Evolutionary conservation across 1,140 invertebrate species (phyloP).

Genomic region (Cyclina sinensis): DNA sequence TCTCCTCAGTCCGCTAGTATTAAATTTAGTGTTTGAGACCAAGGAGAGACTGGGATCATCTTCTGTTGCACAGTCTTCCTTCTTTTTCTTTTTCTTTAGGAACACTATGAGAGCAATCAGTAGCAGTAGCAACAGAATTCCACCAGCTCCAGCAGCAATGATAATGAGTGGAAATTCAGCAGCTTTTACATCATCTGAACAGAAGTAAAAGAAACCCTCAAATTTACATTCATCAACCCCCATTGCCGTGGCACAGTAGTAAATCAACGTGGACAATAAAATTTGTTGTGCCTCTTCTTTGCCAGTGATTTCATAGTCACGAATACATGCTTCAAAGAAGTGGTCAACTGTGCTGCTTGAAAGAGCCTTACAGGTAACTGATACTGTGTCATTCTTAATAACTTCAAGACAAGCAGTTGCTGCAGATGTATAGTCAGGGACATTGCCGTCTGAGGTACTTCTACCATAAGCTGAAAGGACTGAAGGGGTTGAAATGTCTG

Average conservation of each 20-base stretch:
- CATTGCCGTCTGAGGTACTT: not conserved
- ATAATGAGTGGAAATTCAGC: not conserved
- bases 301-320: constrained; percentile 41
- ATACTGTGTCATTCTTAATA: constrained; percentile 38
- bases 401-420: constrained; percentile 38
- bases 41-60: constrained; percentile 5
- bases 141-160: constrained; percentile 1
- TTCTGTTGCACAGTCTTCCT: not conserved
- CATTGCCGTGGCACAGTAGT: constrained; percentile 50
- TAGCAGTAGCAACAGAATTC: not conserved
- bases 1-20: not conserved
- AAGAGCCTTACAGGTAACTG: constrained; percentile 22
- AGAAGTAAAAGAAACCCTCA: constrained; percentile 62
- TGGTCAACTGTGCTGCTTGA: constrained; percentile 43
- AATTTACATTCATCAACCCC: constrained; percentile 53
- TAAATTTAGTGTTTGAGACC: constrained; percentile 33
- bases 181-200: constrained; percentile 5
- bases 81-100: constrained; percentile 50
- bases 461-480: constrained; percentile 20
- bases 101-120: not conserved
- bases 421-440: constrained; percentile 17
- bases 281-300: not conserved
- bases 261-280: constrained; percentile 13
- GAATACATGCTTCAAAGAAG: constrained; percentile 63
- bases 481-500: not conserved